phyloP scores from a whole-genome alignment of 2,888 invertebrate genomes.

The Nomada hirtipes region DNA sequence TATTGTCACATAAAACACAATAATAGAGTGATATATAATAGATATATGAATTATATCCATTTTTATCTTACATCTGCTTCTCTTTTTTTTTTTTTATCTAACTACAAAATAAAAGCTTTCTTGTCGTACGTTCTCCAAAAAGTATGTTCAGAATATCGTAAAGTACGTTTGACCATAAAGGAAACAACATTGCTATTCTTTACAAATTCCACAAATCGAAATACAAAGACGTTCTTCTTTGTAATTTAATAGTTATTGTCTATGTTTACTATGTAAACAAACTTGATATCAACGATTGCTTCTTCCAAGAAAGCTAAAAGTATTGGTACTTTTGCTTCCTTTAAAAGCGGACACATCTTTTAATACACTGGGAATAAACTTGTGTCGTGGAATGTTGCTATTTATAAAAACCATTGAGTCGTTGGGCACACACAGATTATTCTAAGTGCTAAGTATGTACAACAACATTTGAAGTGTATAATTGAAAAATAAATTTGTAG shows the following conservation, averaged over 20 bases:
- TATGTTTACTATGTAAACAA: constrained; percentile 29
- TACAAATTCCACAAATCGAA: constrained; percentile 3
- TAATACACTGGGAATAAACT: constrained; percentile 13
- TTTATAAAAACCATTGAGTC: constrained; percentile 34
- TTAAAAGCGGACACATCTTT: constrained; percentile 16
- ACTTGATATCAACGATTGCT: constrained; percentile 21
- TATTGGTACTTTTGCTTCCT: neutral
- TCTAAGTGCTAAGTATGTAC: constrained; percentile 47
- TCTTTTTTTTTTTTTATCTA: neutral
- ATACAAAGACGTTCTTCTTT: constrained; percentile 12
- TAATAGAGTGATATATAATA: constrained; percentile 11
- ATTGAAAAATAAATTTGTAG: constrained; percentile 46
- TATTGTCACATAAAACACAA: constrained; percentile 21
- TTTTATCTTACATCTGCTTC: constrained; percentile 7
- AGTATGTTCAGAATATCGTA: neutral
- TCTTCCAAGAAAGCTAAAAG: neutral
- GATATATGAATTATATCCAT: neutral
- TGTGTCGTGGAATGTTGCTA: constrained; percentile 55
- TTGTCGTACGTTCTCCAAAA: neutral
- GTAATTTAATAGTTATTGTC: constrained; percentile 33
- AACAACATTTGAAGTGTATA: constrained; percentile 43
- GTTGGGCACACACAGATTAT: constrained; percentile 23
- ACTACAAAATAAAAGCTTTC: neutral
- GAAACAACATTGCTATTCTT: neutral
- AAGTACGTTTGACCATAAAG: constrained; percentile 6